These are phyloP conservation scores for Temnothorax longispinosus DNA, from an alignment of 1,140 invertebrate genomes.

Conservation along the genomic window DNA sequence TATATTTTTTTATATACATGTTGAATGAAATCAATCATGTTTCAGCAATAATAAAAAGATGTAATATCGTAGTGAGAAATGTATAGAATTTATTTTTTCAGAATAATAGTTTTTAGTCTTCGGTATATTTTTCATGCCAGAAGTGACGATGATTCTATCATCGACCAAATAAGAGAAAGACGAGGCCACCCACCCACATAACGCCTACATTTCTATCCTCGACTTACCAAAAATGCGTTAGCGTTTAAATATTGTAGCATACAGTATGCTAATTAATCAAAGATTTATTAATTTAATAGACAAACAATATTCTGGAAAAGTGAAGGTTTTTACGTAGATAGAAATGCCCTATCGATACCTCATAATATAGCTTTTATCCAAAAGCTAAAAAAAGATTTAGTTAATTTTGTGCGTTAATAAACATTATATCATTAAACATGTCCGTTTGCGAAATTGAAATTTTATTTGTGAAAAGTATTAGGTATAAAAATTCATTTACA, in stretches of 20 bases:
- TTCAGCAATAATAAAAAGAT: background rate
- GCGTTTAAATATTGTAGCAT: background rate
- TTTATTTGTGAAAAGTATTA: background rate
- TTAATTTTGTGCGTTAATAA: background rate
- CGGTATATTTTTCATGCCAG: background rate
- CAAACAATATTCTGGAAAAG: background rate
- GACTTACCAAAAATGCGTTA: constrained; percentile 48
- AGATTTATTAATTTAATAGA: background rate
- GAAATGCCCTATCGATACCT: background rate
- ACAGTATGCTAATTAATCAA: background rate
- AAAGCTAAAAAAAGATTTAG: background rate
- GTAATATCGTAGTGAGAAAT: background rate
- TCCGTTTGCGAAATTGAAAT: background rate
- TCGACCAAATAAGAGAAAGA: constrained; percentile 51
- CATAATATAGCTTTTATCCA: background rate
- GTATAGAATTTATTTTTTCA: constrained; percentile 8
- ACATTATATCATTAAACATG: background rate
- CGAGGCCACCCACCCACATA: constrained; percentile 31
- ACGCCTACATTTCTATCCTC: constrained; percentile 51
- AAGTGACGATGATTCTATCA: constrained; percentile 45
- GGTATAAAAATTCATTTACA: background rate
- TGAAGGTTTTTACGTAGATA: background rate
- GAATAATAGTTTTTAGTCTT: background rate
- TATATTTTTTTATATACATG: background rate
- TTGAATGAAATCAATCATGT: background rate